Evolutionary conservation across 2,888 invertebrate species (phyloP), one percentile per base, ranked within the genome.

Genomic region (Lasioglossum calceatum): DNA sequence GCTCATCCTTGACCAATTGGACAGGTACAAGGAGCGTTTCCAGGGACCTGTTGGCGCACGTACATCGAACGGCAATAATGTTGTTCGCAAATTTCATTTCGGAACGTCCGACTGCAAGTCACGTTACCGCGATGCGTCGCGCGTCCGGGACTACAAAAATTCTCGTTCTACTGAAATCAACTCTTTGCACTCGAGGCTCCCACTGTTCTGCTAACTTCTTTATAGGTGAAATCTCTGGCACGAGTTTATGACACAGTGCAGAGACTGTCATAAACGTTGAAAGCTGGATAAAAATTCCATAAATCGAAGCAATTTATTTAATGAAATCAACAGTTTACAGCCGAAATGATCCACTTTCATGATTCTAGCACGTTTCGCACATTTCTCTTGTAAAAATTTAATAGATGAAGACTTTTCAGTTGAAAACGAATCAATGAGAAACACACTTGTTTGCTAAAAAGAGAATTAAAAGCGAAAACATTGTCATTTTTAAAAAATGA

Each of bases 71-170:
- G 27, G 58, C 77, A 47, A 44, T 77, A 82, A 77, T 67, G 79
- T 79, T 73, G 70, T 67, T 67, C 77, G 44, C 79, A 58, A 78
- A 85, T 79, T 82, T 74, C 39, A 85, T 82, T 61, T 47, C 70
- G 39, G 23, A 4, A 23, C 64, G 64, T 64, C 64, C 64, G 32
- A 64, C 64, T 64, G 32, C 32, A 32, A 32, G 64, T 64, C 64
- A 19, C 7, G 64, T 64, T 19, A 64, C 32, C 7, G 32, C 19
- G 32, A 64, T 32, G 64, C 64, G 64, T 64, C 27, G 27, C 27
- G 27, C 5, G 10, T 14, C 44, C 44, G 44, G 14, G 4, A n/a
- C 32, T 32, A 32, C 64, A 64, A 64, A 64, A 32, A 64, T 64
- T 64, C 32, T 32, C 32, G 32, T n/a, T 12, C 58, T 12, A n/a